Base-by-base conservation (phyloP, 2,888 invertebrate species). In the Campoletis raptor region DNA sequence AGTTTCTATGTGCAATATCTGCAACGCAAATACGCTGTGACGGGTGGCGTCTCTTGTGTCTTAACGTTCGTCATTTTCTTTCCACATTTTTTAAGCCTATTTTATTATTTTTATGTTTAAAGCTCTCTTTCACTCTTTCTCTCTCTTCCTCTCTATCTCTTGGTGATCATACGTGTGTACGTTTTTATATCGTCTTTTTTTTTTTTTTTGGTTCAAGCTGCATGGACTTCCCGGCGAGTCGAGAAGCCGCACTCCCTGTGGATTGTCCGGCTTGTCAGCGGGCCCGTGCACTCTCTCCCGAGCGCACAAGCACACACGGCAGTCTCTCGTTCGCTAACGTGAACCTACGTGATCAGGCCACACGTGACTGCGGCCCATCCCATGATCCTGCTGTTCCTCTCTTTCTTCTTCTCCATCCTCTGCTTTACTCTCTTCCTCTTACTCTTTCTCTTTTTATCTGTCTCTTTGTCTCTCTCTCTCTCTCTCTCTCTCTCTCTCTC, bases 361-460 rank as follows among this genome's bases (percentile, higher is more conserved):
- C 93, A 93, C 93, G 93, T 93, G 93, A 93, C 92, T 93, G 92
- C 90, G 90, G 92, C 93, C 92, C 92, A 92, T 93, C 92, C 93
- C 92, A 91, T 89, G 88, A 73, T 67, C 54, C 66, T 66, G 73
- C 36, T 82, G 45, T 54, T 54, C 2, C 57, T 69, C 18, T 69
- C 42, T 21, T 37, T n/a, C 72, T 45, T 48, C 18, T 12, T 52
- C 18, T 64, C 45, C 30, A 37, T 45, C 67, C 36, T 30, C 30
- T 76, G n/a, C 12, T 30, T 86, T 86, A 69, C 81, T 72, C 72
- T 74, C 85, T 70, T 67, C 82, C 82, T 69, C 72, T 74, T 83
- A 69, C 66, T 83, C 84, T 87, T 87, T 83, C n/a, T 77, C n/a
- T n/a, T n/a, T n/a, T n/a, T n/a, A n/a, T n/a, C n/a, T n/a, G n/a